Conservation (phyloP, 1,140 invertebrate genomes). For the Lordiphosa mommai region DNA sequence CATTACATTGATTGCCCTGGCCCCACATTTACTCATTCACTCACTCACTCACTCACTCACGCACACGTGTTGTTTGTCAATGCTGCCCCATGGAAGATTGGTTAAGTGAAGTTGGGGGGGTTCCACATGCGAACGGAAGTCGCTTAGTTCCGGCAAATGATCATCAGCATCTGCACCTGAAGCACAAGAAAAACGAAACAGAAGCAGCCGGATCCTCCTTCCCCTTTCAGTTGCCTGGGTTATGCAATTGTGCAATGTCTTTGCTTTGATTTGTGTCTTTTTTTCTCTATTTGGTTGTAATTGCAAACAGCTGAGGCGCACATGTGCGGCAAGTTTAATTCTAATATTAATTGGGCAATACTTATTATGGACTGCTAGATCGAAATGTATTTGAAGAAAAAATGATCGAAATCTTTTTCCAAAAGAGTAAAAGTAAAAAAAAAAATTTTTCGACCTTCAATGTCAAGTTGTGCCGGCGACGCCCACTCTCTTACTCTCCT, state of each 20-base stretch:
- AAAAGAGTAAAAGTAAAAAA: too few relatives aligned
- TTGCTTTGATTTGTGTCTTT: slow-evolving; percentile 52
- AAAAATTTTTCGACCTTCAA: too few relatives aligned
- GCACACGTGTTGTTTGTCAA: slow-evolving; percentile 76
- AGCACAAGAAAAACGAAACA: slow-evolving; percentile 3
- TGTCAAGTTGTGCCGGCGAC: too few relatives aligned
- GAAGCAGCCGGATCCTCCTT: not conserved
- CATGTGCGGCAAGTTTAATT: slow-evolving; percentile 53
- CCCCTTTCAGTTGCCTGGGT: slow-evolving; percentile 7
- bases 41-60: slow-evolving; percentile 40
- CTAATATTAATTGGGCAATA: not conserved
- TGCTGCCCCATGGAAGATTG: slow-evolving; percentile 29
- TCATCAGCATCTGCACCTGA: slow-evolving; percentile 48
- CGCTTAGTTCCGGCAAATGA: slow-evolving; percentile 62
- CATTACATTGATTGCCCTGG: slow-evolving; percentile 72
- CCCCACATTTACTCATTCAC: slow-evolving; percentile 37
- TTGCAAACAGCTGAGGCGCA: slow-evolving; percentile 69
- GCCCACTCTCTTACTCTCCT: too few relatives aligned
- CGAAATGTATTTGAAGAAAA: too few relatives aligned
- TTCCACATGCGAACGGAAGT: slow-evolving; percentile 50
- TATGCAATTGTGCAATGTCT: slow-evolving; percentile 55
- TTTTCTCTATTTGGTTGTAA: slow-evolving; percentile 35
- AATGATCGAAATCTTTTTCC: too few relatives aligned
- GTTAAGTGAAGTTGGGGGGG: slow-evolving; percentile 21
- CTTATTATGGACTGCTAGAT: too few relatives aligned